Percentiles rank a stretch among this genome's conserved stretches.
These are phyloP conservation scores for Peromyscus polionotus DNA, from an alignment of 2,113 vertebrate genomes.

Conservation along the genomic window DNA sequence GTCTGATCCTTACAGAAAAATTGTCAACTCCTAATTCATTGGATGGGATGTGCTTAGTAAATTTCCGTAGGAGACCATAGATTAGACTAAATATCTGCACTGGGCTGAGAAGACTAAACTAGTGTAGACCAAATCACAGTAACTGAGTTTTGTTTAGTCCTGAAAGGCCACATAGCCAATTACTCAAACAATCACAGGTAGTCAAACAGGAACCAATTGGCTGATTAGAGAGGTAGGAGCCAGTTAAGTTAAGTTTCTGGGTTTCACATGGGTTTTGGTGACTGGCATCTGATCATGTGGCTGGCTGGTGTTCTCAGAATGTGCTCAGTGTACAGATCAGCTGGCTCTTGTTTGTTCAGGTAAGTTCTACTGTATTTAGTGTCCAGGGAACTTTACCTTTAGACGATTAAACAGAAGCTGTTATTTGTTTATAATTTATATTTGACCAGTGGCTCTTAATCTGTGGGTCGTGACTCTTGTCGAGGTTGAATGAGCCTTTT, in stretches of 20 bases:
- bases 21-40: neutral
- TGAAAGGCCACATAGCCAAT: neutral
- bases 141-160: neutral
- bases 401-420: neutral
- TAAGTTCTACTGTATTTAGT: neutral
- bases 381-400: neutral
- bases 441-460: no score
- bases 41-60: neutral
- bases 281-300: neutral
- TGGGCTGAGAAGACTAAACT: neutral
- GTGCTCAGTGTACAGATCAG: neutral
- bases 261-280: neutral
- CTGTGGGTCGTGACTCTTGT: no score
- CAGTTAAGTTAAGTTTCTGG: neutral
- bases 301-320: neutral
- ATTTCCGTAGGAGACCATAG: neutral
- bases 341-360: neutral
- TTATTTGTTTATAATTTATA: neutral
- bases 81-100: neutral
- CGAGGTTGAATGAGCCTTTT: no score
- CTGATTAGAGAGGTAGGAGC: neutral
- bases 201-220: neutral
- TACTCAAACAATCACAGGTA: no score
- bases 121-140: neutral
- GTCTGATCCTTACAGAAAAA: neutral